Evolutionary conservation across 2,797 vertebrate species (phyloP).

Genomic region (Eulemur rubriventer): DNA sequence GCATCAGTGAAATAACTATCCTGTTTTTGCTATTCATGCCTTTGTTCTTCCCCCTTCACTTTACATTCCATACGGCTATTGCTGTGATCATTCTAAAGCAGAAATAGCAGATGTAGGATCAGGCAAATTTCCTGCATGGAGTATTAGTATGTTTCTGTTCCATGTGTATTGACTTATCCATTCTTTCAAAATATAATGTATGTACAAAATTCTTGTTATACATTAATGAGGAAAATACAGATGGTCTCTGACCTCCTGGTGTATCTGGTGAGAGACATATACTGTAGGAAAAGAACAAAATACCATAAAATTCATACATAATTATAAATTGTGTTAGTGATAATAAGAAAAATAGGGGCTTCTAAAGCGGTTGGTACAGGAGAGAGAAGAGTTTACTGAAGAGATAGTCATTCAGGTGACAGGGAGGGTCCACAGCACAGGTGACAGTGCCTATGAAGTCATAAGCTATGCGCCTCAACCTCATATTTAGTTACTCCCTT

Average conservation of each 20-base stretch:
- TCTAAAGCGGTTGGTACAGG: neutral
- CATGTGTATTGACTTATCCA: neutral
- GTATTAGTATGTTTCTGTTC: neutral
- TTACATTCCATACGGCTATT: neutral
- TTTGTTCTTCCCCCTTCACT: neutral
- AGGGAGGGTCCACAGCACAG: neutral
- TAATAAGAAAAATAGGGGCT: neutral
- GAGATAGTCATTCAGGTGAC: neutral
- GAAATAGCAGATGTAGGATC: neutral
- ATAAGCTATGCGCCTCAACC: neutral
- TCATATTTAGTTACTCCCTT: neutral
- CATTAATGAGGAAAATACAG: neutral
- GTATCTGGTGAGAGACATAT: neutral
- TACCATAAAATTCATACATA: neutral
- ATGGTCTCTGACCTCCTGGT: neutral
- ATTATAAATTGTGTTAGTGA: neutral
- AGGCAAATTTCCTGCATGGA: neutral
- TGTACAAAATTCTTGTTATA: neutral
- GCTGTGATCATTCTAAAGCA: neutral
- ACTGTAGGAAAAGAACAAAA: neutral
- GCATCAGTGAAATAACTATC: neutral
- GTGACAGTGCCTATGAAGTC: rapidly evolving
- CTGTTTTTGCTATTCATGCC: neutral
- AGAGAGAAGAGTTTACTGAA: neutral
- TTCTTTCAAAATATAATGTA: neutral